Evolutionary conservation across 2,888 invertebrate genomes (phyloP).

Genomic region (Tenthredo amoena): DNA sequence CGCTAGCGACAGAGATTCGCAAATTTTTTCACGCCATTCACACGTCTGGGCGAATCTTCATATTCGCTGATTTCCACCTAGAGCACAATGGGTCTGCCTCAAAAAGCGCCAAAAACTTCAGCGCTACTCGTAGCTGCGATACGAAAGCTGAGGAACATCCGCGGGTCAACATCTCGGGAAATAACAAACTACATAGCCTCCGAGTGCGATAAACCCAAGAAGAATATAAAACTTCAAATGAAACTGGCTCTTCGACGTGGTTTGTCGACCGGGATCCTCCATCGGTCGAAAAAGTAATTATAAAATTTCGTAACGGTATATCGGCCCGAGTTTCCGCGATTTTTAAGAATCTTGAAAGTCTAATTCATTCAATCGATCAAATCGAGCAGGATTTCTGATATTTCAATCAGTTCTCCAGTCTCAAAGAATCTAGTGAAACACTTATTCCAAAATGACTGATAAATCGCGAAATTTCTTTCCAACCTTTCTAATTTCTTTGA

Average conservation of each 20-base stretch:
- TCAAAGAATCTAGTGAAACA: neutral
- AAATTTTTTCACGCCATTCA: neutral
- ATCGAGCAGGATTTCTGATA: neutral
- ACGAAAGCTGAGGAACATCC: slow-evolving; percentile 68
- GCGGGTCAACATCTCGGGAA: slow-evolving; percentile 72
- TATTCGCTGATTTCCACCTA: neutral
- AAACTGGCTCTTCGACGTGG: slow-evolving; percentile 71
- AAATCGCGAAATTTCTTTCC: neutral
- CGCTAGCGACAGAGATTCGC: neutral
- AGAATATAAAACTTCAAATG: slow-evolving; percentile 67
- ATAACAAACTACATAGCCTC: slow-evolving; percentile 72
- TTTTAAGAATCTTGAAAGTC: neutral
- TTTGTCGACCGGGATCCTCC: slow-evolving; percentile 72
- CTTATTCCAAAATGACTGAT: neutral
- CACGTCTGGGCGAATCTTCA: neutral
- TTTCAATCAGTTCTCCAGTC: neutral
- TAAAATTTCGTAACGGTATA: neutral
- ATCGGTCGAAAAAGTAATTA: slow-evolving; percentile 69
- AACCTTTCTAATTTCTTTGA: neutral
- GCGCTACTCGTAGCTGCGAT: slow-evolving; percentile 73
- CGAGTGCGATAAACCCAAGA: slow-evolving; percentile 68
- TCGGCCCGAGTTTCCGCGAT: neutral
- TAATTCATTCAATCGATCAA: neutral
- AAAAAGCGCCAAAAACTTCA: slow-evolving; percentile 68
- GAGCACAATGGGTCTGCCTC: slow-evolving; percentile 47